phyloP scores from a whole-genome alignment of 2,113 vertebrate genomes.

The Plecotus auritus region DNA sequence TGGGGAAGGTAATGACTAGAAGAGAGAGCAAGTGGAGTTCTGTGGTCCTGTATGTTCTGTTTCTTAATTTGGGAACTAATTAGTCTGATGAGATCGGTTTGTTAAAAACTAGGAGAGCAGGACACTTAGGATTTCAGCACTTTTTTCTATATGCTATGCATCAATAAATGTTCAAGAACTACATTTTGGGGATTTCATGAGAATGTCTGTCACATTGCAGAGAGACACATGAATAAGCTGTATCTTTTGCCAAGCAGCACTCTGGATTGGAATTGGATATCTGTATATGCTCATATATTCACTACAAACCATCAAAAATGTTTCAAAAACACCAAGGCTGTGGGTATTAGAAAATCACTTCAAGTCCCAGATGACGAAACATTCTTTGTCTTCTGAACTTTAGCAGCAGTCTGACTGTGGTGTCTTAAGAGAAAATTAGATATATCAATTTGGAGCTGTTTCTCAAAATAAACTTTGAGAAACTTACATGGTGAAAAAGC shows the following conservation, averaged over 20 bases:
- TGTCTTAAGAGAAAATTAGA: neutral
- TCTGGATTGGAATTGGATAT: neutral
- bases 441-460: neutral
- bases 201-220: neutral
- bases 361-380: neutral
- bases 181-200: neutral
- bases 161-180: neutral
- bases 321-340: neutral
- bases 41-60: neutral
- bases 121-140: neutral
- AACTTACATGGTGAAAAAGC: neutral
- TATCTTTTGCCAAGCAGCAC: neutral
- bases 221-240: neutral
- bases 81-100: neutral
- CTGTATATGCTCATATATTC: neutral
- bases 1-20: neutral
- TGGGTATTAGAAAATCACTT: neutral
- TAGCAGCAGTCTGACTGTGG: neutral
- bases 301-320: neutral
- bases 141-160: neutral
- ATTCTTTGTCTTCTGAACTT: neutral
- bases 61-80: neutral
- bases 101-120: neutral
- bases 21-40: neutral
- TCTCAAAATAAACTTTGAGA: neutral